A percentile compares a stretch with the other conserved stretches of the same genome.
Conservation (phyloP, 2,113 vertebrate species). For the Petaurus breviceps region DNA sequence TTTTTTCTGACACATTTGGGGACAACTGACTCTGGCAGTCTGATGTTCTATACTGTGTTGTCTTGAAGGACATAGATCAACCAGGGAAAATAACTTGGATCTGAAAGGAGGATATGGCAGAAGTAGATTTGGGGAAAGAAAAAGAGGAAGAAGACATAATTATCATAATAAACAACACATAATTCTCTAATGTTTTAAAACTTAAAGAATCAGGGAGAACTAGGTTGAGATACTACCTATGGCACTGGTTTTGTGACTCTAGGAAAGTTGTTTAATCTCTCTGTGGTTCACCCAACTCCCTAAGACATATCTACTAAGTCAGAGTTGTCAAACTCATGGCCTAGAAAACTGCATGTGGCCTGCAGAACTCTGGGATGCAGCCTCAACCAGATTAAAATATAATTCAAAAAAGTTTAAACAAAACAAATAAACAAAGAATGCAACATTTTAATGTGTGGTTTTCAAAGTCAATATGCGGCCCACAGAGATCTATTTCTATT, state of each 20-base stretch:
- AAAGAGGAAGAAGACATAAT: neutral
- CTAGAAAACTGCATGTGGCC: neutral
- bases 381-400: neutral
- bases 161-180: neutral
- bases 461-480: neutral
- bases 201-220: neutral
- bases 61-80: slow-evolving; percentile 41
- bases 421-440: neutral
- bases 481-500: neutral
- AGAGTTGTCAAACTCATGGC: neutral
- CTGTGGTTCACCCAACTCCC: neutral
- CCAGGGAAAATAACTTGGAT: slow-evolving; percentile 46
- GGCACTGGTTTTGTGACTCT: neutral
- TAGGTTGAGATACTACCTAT: neutral
- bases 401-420: neutral
- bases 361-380: neutral
- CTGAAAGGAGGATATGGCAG: neutral
- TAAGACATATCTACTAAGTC: neutral
- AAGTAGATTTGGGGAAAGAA: neutral
- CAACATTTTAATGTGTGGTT: neutral
- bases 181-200: neutral
- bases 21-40: slow-evolving; percentile 46
- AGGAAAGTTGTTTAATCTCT: neutral
- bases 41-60: neutral
- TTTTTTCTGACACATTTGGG: slow-evolving; percentile 45